Evolutionary conservation across 2,888 invertebrate genomes (phyloP).

Genomic region (Cephus runcator): DNA sequence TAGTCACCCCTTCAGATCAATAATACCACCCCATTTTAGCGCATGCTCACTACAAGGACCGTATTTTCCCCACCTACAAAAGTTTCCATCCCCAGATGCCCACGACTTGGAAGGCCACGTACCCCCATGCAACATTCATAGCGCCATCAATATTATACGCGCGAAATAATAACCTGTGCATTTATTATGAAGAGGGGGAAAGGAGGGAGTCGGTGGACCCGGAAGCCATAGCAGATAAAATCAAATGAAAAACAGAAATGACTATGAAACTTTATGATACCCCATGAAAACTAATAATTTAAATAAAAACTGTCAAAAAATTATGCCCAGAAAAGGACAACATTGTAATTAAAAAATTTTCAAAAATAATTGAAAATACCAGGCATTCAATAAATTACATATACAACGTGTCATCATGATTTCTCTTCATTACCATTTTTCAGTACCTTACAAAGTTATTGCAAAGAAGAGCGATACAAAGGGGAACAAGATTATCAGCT

Average conservation of each 20-base stretch:
- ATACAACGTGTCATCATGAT: no score
- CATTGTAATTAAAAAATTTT: no score
- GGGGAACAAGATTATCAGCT: no score
- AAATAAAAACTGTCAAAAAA: no score
- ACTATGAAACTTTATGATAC: no score
- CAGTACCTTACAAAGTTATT: no score
- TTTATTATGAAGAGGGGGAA: conserved; percentile 51
- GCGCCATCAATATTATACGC: conserved; percentile 64
- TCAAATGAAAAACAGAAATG: background rate
- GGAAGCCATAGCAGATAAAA: background rate
- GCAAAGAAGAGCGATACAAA: no score
- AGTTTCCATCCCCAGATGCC: conserved; percentile 27
- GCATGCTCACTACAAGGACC: conserved; percentile 47
- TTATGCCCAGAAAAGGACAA: no score
- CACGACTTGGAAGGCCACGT: conserved; percentile 36
- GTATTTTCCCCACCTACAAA: conserved; percentile 24
- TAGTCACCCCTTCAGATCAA: conserved; percentile 54
- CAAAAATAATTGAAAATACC: no score
- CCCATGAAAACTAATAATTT: no score
- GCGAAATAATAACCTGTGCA: conserved; percentile 64
- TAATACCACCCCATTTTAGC: conserved; percentile 56
- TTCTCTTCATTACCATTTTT: no score
- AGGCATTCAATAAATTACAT: no score
- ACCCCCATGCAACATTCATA: conserved; percentile 62
- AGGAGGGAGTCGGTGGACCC: conserved; percentile 10